A percentile compares a stretch with the other conserved stretches of the same genome.
These are phyloP conservation scores for Laothoe populi DNA, from an alignment of 2,888 invertebrate species.

Conservation along the genomic window DNA sequence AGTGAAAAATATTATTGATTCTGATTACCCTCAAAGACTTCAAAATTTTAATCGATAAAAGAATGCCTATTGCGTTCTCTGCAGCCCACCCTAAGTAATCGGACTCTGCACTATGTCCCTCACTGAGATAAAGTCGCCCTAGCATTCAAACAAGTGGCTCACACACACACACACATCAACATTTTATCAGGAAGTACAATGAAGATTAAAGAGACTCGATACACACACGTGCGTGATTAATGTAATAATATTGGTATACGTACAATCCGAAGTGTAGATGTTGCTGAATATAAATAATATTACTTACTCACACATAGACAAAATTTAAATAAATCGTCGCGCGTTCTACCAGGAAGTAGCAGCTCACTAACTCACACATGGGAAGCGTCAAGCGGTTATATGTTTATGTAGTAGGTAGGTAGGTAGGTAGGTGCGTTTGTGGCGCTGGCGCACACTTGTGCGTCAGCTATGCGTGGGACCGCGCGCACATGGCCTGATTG, in stretches of 20 bases:
- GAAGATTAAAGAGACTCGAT: constrained; percentile 80
- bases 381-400: constrained; percentile 54
- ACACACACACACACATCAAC: constrained; percentile 80
- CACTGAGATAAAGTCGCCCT: constrained; percentile 82
- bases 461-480: constrained; percentile 81
- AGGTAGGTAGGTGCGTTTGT: constrained; percentile 62
- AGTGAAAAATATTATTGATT: neutral
- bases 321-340: constrained; percentile 82
- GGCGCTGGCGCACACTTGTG: constrained; percentile 81
- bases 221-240: constrained; percentile 72
- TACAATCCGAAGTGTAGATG: constrained; percentile 63
- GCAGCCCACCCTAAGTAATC: constrained; percentile 70
- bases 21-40: neutral
- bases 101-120: constrained; percentile 84
- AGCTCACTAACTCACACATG: constrained; percentile 74
- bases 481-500: constrained; percentile 83
- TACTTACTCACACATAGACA: constrained; percentile 77
- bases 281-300: constrained; percentile 79
- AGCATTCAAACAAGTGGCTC: constrained; percentile 84
- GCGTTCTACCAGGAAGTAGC: constrained; percentile 83
- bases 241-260: constrained; percentile 76
- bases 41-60: constrained; percentile 54
- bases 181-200: constrained; percentile 82
- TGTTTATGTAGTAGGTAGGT: constrained; percentile 56
- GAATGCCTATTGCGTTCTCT: constrained; percentile 42